Percentiles rank a stretch among this genome's conserved stretches.
These are phyloP conservation scores for Peucedramus taeniatus DNA, from an alignment of 2,113 vertebrate species.

Conservation along the genomic window DNA sequence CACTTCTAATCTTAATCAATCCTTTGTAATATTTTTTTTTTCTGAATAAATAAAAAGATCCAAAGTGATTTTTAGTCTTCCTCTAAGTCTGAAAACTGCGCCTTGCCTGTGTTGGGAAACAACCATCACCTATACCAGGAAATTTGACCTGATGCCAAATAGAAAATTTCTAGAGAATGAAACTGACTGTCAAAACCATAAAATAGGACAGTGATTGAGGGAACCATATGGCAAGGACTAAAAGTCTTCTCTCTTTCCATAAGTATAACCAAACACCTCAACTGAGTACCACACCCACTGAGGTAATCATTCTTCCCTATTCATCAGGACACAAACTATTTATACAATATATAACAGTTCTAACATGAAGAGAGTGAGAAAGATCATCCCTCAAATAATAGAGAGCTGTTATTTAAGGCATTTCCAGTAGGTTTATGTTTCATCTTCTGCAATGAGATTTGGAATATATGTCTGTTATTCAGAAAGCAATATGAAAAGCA, in stretches of 20 bases:
- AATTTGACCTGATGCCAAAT: neutral
- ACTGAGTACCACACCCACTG: neutral
- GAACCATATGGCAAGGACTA: neutral
- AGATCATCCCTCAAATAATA: neutral
- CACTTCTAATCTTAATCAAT: neutral
- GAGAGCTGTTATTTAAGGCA: neutral
- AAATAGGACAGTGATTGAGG: neutral
- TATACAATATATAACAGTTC: neutral
- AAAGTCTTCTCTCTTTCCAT: neutral
- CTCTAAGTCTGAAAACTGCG: neutral
- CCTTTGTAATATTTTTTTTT: neutral
- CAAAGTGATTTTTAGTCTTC: neutral
- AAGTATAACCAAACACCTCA: neutral
- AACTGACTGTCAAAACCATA: neutral
- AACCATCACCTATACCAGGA: neutral
- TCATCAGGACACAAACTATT: neutral
- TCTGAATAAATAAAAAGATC: neutral
- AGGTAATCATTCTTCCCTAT: neutral
- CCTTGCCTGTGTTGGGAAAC: neutral
- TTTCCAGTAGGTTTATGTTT: neutral
- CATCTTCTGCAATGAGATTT: neutral
- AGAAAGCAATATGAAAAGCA: neutral
- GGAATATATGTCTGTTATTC: neutral
- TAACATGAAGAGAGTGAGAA: neutral
- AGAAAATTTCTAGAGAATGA: neutral